phyloP scores from a whole-genome alignment of 2,888 invertebrate genomes.

The Galerucella calmariensis region DNA sequence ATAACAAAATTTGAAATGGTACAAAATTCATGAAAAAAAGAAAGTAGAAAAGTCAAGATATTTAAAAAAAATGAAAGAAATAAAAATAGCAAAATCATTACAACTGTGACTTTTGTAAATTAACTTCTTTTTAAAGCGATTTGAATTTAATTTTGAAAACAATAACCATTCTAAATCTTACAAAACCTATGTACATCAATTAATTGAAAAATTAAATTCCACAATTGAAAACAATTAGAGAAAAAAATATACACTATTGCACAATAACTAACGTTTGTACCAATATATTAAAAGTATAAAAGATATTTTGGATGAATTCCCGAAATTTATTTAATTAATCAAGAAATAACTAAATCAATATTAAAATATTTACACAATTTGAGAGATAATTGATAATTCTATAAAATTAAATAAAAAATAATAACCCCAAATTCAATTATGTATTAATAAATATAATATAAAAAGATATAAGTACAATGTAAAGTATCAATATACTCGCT shows the following conservation, averaged over 20 bases:
- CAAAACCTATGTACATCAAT: slow-evolving; percentile 10
- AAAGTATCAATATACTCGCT: not conserved
- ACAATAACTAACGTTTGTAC: slow-evolving; percentile 16
- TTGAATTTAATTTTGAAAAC: not conserved
- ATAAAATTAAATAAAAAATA: not conserved
- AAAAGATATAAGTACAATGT: slow-evolving; percentile 4
- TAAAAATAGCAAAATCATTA: not conserved
- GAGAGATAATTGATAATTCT: not conserved
- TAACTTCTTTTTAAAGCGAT: too few species aligned
- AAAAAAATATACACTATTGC: slow-evolving; percentile 24
- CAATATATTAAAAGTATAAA: not conserved
- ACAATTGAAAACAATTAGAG: slow-evolving; percentile 7
- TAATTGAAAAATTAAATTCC: slow-evolving; percentile 10
- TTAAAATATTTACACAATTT: slow-evolving; percentile 9
- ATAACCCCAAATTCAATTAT: slow-evolving; percentile 8
- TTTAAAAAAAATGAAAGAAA: not conserved
- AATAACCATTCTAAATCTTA: slow-evolving; percentile 1
- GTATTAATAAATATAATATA: not conserved
- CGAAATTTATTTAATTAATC: not conserved
- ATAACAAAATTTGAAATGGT: too few species aligned
- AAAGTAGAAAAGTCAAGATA: too few species aligned
- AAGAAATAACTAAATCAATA: not conserved
- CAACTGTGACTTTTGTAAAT: not conserved
- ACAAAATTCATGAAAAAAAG: too few species aligned
- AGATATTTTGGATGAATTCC: not conserved